Evolutionary conservation across 2,797 vertebrate species (phyloP).

Genomic region (Xiphophorus birchmanni): DNA sequence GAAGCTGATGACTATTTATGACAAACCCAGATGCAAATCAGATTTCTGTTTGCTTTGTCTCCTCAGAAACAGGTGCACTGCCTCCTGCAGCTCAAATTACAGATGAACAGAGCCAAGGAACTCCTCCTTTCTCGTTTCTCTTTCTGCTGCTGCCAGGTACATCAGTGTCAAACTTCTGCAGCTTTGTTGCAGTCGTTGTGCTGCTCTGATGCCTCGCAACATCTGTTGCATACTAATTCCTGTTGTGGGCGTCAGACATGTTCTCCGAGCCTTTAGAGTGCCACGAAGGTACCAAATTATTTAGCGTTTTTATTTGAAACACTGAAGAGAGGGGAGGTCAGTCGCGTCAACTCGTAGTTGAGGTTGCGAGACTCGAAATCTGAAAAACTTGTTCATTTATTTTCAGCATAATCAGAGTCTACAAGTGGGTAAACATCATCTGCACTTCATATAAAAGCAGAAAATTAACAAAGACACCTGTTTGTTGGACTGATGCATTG

Average conservation of each 20-base stretch:
- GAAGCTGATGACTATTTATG: conserved; percentile 35
- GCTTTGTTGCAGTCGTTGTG: conserved; percentile 45
- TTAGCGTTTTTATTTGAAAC: conserved; percentile 23
- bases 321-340: conserved; percentile 6
- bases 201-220: conserved; percentile 39
- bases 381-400: conserved; percentile 4
- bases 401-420: background rate
- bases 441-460: background rate
- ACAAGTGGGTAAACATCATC: conserved; percentile 1
- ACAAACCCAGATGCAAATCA: conserved; percentile 23
- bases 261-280: conserved; percentile 11
- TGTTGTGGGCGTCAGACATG: conserved; percentile 29
- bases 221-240: conserved; percentile 61
- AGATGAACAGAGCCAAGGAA: conserved; percentile 18
- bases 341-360: background rate
- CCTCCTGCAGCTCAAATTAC: conserved; percentile 38
- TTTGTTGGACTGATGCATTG: background rate
- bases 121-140: conserved; percentile 11
- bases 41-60: conserved; percentile 23
- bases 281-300: conserved; percentile 26
- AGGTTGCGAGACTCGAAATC: background rate
- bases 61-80: conserved; percentile 36
- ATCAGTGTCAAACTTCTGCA: conserved; percentile 47
- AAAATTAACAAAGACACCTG: background rate
- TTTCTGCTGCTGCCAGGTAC: conserved; percentile 38